A percentile compares a stretch with the other conserved stretches of the same genome.
Evolutionary conservation across 2,113 vertebrate species (phyloP).

Genomic region (Labeo catla): DNA sequence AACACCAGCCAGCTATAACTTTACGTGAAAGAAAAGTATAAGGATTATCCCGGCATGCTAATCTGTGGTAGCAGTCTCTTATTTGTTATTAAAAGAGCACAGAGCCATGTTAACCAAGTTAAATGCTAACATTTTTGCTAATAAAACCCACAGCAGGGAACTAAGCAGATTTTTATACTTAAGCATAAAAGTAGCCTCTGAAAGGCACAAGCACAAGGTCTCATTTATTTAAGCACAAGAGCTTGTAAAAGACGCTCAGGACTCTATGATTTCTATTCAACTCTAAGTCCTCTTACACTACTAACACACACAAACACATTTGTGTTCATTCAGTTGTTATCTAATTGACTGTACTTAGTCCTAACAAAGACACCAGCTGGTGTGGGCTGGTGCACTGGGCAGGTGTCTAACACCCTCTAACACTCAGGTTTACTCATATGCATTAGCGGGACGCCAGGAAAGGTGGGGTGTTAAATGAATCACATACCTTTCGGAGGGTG

Average conservation of each 20-base stretch:
- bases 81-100: background rate
- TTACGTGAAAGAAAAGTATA: constrained; percentile 25
- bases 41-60: constrained; percentile 16
- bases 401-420: constrained; percentile 51
- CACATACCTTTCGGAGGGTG: constrained; percentile 43
- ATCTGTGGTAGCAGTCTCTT: background rate
- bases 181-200: background rate
- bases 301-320: constrained; percentile 59
- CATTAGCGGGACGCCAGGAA: constrained; percentile 36
- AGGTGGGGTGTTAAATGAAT: constrained; percentile 47
- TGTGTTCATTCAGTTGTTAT: constrained; percentile 54
- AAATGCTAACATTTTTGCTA: background rate
- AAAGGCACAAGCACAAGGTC: background rate
- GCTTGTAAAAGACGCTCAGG: background rate
- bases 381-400: constrained; percentile 53
- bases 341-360: constrained; percentile 59
- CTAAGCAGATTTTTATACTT: no score
- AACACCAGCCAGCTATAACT: constrained; percentile 41
- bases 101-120: background rate
- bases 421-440: constrained; percentile 42
- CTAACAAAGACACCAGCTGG: constrained; percentile 60
- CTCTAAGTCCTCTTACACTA: constrained; percentile 30
- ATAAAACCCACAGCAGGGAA: background rate
- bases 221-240: background rate
- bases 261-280: background rate